Conservation (phyloP, 2,888 invertebrate genomes). For the Elegia similella region DNA sequence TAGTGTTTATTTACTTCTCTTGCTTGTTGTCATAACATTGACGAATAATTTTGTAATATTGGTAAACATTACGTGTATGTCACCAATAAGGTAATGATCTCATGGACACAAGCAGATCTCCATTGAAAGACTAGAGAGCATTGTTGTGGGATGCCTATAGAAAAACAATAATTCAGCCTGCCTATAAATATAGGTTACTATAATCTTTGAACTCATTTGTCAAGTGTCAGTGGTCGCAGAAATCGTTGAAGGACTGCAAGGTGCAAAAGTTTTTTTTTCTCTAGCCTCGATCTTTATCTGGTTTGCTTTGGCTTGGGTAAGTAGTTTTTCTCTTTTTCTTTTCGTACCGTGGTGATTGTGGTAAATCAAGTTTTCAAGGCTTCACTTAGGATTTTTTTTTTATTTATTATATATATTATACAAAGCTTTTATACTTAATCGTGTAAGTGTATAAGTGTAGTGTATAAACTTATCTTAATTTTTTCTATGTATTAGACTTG, state of each 20-base stretch:
- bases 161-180: constrained; percentile 28
- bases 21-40: constrained; percentile 38
- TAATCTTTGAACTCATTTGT: constrained; percentile 44
- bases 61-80: constrained; percentile 46
- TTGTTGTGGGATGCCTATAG: constrained; percentile 4
- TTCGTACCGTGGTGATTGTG: too few species aligned
- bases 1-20: constrained; percentile 15
- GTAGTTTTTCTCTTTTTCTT: too few species aligned
- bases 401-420: too few species aligned
- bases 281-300: too few species aligned
- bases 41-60: constrained; percentile 46
- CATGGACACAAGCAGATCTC: neutral
- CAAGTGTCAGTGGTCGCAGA: constrained; percentile 31
- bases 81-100: constrained; percentile 37
- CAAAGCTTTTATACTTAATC: too few species aligned
- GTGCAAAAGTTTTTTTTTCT: neutral
- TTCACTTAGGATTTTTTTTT: too few species aligned
- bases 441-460: too few species aligned
- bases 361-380: too few species aligned
- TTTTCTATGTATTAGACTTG: too few species aligned
- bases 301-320: too few species aligned
- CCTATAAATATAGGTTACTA: constrained; percentile 36
- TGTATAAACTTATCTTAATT: too few species aligned
- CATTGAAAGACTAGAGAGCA: neutral
- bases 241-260: constrained; percentile 13